Evolutionary conservation across 1,140 invertebrate species (phyloP).

Genomic region (Alviniconcha marisindica): DNA sequence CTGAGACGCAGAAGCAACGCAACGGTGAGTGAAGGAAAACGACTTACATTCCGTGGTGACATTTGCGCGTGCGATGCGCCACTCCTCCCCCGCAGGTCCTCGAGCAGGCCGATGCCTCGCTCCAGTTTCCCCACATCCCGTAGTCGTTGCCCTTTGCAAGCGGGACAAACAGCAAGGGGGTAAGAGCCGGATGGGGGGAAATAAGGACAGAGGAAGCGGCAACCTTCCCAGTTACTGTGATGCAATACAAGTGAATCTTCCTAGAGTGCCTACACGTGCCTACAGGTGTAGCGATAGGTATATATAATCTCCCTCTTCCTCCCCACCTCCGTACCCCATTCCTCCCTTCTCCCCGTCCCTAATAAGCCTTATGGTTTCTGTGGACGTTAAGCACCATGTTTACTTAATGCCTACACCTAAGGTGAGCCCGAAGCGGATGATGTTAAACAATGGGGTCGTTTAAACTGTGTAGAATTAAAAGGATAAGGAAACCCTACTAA

Average conservation of each 20-base stretch:
- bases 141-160: not conserved
- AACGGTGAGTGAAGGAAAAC: not conserved
- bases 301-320: not conserved
- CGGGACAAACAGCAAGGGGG: not conserved
- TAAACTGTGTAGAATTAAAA: not conserved
- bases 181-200: not conserved
- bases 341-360: too few relatives aligned
- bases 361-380: too few relatives aligned
- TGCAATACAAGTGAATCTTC: not conserved
- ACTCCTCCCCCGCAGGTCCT: slow-evolving; percentile 37
- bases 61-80: slow-evolving; percentile 30
- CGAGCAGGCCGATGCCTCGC: slow-evolving; percentile 30
- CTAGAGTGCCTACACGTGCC: not conserved
- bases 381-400: too few relatives aligned
- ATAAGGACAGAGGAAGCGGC: too few relatives aligned
- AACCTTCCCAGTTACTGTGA: too few relatives aligned
- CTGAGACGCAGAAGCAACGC: not conserved
- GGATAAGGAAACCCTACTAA: too few relatives aligned
- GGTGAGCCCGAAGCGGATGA: not conserved
- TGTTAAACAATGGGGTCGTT: not conserved
- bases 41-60: slow-evolving; percentile 38
- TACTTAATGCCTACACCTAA: too few relatives aligned
- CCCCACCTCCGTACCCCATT: not conserved
- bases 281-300: not conserved
- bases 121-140: slow-evolving; percentile 37